Evolutionary conservation across 2,888 invertebrate species (phyloP).

Genomic region (Tenthredo scrophulariae): DNA sequence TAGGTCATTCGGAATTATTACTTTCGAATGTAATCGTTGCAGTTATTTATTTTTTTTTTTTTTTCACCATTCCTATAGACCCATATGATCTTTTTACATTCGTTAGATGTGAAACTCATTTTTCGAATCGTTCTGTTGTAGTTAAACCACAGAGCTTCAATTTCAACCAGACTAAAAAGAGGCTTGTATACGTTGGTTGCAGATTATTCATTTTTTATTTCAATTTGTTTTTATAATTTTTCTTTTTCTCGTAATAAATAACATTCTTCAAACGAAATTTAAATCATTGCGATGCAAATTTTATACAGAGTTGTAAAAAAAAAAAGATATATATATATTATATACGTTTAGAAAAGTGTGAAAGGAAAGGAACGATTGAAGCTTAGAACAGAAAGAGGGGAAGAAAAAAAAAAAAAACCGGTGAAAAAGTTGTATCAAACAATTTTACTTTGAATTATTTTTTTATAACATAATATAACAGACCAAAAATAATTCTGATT

Average conservation of each 20-base stretch:
- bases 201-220: not conserved
- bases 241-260: not conserved
- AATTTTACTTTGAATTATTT: conserved; percentile 37
- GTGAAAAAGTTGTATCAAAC: conserved; percentile 39
- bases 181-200: not conserved
- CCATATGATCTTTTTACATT: not conserved
- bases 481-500: not conserved
- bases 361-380: not conserved
- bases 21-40: too few species aligned
- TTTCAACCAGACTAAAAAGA: too few species aligned
- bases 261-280: not conserved
- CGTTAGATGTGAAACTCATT: not conserved
- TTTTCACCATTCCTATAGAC: too few species aligned
- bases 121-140: not conserved
- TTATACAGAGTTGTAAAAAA: not conserved
- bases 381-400: not conserved
- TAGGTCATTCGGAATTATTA: too few species aligned
- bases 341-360: too few species aligned
- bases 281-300: not conserved
- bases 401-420: not conserved
- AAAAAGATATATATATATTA: too few species aligned
- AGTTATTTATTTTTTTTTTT: too few species aligned
- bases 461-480: not conserved
- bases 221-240: not conserved
- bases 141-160: not conserved